Base-by-base conservation (phyloP, 2,797 vertebrate species). In the Spea hammondii region DNA sequence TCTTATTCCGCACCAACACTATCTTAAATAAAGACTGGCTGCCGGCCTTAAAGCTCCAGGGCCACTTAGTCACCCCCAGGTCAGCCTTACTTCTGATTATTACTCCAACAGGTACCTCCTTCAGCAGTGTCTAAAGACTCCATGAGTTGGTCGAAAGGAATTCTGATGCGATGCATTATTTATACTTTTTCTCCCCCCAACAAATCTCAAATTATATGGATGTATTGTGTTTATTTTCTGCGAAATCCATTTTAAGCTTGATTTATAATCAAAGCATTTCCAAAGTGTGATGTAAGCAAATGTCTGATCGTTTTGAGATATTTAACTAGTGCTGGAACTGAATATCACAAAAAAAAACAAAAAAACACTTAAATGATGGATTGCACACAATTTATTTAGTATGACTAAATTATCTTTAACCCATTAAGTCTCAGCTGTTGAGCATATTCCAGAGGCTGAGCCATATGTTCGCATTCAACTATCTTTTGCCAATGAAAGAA, bases 211-310 rank as follows among this genome's bases (percentile, higher is more conserved):
- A 57, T 72, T 9, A 79, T 67, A 67, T 45, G 54, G 64, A 1
- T 50, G n/a, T 9, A 57, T 65, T 14, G 46, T 64, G 66, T 73
- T 79, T 49, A 79, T 73, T 66, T 73, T 47, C 77, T 72, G 70
- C 73, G 77, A 79, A 79, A 79, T 79, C 47, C 8, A 67, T 68
- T 72, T 51, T 59, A 72, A 53, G 6, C 70, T 47, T 50, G 76
- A 50, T 53, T 66, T 79, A 65, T 45, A 14, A 66, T 67, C 70
- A 73, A 73, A 79, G 77, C 70, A 45, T 67, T 51, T 59, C 46
- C 54, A 5, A 50, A 14, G 5, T 44, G 13, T 50, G 65, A 17
- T 46, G 65, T 50, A 50, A 77, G 44, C 9, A 76, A 60, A 68
- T 60, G 62, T 44, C 64, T 32, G 45, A 32, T 78, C 11, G 17